Evolutionary conservation across 2,113 vertebrate species (phyloP).

Genomic region (Girardinichthys multiradiatus): DNA sequence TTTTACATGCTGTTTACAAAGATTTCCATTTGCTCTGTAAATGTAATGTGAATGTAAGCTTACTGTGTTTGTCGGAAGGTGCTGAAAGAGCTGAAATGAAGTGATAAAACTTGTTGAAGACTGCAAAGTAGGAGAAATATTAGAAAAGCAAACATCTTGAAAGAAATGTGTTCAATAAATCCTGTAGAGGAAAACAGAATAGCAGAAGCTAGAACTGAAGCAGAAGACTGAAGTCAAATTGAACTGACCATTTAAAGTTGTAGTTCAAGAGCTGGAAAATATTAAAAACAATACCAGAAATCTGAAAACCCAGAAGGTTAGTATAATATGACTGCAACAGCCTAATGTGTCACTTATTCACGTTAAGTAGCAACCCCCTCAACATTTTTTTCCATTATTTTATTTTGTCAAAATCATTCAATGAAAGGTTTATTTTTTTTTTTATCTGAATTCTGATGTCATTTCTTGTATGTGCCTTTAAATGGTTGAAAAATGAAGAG

Average conservation of each 20-base stretch:
- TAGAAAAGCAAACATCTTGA: neutral
- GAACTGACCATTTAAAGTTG: no score
- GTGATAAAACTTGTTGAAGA: no score
- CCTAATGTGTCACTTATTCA: neutral
- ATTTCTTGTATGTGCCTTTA: no score
- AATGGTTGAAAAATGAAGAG: no score
- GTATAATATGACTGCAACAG: neutral
- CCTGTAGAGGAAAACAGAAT: no score
- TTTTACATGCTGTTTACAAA: conserved; percentile 10
- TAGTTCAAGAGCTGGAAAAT: no score
- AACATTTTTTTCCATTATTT: neutral
- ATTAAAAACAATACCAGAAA: no score
- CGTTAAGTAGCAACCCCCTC: neutral
- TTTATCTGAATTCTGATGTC: neutral
- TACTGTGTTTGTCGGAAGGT: no score
- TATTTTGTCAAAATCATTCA: neutral
- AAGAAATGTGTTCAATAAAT: no score
- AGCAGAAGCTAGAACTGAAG: no score
- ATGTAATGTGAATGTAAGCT: neutral
- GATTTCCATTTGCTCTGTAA: neutral
- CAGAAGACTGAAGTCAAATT: no score
- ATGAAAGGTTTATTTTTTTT: neutral
- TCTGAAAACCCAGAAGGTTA: neutral
- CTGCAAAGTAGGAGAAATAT: neutral
- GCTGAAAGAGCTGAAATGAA: neutral